These are phyloP conservation scores for Pseudomyrmex sp. DNA, from an alignment of 1,140 invertebrate species.

Conservation along the genomic window DNA sequence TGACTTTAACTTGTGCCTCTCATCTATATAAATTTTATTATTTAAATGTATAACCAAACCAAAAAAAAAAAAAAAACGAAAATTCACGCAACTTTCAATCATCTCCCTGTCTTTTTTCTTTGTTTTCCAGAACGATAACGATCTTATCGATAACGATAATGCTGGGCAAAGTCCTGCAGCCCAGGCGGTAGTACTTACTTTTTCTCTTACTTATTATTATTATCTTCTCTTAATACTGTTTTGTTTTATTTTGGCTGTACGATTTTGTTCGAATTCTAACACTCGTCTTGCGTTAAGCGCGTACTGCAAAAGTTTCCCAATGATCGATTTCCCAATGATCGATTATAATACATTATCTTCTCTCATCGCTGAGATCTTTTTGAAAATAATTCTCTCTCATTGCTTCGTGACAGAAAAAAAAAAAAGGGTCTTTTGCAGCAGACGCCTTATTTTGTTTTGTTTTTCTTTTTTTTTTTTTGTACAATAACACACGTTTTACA, in stretches of 20 bases:
- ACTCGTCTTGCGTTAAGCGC: constrained; percentile 21
- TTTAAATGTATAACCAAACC: constrained; percentile 49
- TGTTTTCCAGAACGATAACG: constrained; percentile 85
- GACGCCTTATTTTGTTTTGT: constrained; percentile 1
- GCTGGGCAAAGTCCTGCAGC: constrained; percentile 85
- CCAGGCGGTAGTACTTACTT: constrained; percentile 85
- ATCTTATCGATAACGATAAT: constrained; percentile 85
- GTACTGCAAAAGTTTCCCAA: constrained; percentile 49
- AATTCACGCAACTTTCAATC: constrained; percentile 80
- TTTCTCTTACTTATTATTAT: constrained; percentile 79
- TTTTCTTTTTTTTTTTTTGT: constrained; percentile 19
- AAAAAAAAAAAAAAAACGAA: constrained; percentile 46
- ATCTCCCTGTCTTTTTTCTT: constrained; percentile 83
- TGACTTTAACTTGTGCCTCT: constrained; percentile 1
- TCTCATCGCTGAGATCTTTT: neutral
- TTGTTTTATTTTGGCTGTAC: constrained; percentile 57
- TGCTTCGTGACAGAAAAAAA: neutral
- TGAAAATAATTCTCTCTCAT: neutral
- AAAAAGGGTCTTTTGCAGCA: constrained; percentile 35
- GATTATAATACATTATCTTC: no score
- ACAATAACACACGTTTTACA: constrained; percentile 53
- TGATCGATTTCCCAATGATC: constrained; percentile 5
- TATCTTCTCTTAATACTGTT: constrained; percentile 68
- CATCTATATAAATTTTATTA: constrained; percentile 39
- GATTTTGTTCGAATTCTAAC: constrained; percentile 49